phyloP scores from a whole-genome alignment of 2,888 invertebrate genomes.

The Metallyticus violacea region DNA sequence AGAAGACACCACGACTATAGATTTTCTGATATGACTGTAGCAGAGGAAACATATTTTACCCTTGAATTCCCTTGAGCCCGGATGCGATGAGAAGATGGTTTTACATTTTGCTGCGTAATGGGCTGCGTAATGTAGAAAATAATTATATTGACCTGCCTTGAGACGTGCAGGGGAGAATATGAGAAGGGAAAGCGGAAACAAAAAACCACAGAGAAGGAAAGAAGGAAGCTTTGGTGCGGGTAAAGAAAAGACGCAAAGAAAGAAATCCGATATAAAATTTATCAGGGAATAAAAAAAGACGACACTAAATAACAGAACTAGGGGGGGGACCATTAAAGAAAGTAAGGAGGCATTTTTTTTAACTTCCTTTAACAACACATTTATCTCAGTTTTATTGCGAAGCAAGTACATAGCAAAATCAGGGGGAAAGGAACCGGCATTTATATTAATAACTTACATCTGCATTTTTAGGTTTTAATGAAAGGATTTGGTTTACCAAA shows the following conservation, averaged over 20 bases:
- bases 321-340: too few species aligned
- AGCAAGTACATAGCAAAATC: too few species aligned
- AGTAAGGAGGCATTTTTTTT: too few species aligned
- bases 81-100: neutral
- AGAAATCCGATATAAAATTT: too few species aligned
- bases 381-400: too few species aligned
- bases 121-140: neutral
- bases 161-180: neutral
- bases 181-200: neutral
- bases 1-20: neutral
- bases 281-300: too few species aligned
- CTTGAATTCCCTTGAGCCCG: neutral
- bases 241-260: neutral
- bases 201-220: neutral
- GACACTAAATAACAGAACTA: too few species aligned
- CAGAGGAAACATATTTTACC: neutral
- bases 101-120: neutral
- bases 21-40: neutral
- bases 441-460: too few species aligned
- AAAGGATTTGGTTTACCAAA: too few species aligned
- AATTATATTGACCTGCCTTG: neutral
- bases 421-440: too few species aligned
- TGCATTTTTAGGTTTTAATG: too few species aligned
- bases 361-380: too few species aligned
- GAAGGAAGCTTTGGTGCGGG: neutral